A percentile compares a stretch with the other conserved stretches of the same genome.
phyloP scores from a whole-genome alignment of 2,888 invertebrate genomes.

The Pogonocherus hispidulus region DNA sequence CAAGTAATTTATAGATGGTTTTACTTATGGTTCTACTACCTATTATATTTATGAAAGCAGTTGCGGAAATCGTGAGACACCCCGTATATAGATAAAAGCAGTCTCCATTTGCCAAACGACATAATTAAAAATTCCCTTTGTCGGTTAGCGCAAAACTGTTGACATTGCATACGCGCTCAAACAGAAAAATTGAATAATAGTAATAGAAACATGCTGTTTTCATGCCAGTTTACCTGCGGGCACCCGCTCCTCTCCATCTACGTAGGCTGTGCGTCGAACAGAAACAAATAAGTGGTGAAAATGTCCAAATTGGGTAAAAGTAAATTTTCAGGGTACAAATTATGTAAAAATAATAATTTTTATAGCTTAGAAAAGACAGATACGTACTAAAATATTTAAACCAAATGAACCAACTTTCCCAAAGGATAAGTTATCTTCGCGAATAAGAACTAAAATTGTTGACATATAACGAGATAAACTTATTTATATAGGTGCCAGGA shows the following conservation, averaged over 20 bases:
- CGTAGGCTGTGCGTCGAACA: conserved; percentile 70
- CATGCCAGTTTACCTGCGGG: conserved; percentile 74
- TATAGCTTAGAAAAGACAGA: too few relatives aligned
- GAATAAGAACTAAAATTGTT: too few relatives aligned
- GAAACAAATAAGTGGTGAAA: conserved; percentile 20
- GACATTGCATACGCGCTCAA: conserved; percentile 30
- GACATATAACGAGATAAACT: too few relatives aligned
- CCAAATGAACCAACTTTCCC: too few relatives aligned
- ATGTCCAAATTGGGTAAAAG: background rate
- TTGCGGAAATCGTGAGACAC: too few relatives aligned
- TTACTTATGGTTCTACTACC: too few relatives aligned
- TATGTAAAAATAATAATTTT: too few relatives aligned
- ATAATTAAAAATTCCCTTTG: conserved; percentile 13
- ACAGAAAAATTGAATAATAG: conserved; percentile 24
- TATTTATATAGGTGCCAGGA: too few relatives aligned
- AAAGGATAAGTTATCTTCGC: too few relatives aligned
- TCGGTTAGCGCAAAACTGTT: conserved; percentile 23
- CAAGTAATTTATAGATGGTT: too few relatives aligned
- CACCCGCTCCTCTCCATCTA: conserved; percentile 78
- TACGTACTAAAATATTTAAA: too few relatives aligned
- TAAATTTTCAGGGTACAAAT: too few relatives aligned
- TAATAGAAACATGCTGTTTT: conserved; percentile 49
- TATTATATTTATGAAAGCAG: background rate
- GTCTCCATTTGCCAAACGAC: conserved; percentile 5
- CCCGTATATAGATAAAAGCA: conserved; percentile 4